phyloP scores from a whole-genome alignment of 2,797 vertebrate species.

The Rhinogobio ventralis region DNA sequence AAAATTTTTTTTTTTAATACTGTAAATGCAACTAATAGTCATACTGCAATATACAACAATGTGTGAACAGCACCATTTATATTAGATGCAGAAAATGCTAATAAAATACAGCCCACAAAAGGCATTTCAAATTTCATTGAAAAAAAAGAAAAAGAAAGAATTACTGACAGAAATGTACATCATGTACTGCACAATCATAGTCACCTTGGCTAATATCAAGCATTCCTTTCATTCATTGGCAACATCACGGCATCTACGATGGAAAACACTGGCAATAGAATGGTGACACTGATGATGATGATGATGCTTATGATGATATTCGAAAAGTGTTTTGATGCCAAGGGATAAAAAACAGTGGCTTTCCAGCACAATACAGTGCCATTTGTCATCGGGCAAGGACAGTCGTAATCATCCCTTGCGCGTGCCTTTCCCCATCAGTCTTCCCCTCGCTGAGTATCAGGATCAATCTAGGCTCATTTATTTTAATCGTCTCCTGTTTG shows the following conservation, averaged over 20 bases:
- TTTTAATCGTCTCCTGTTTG: slow-evolving; percentile 84
- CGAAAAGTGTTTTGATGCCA: slow-evolving; percentile 76
- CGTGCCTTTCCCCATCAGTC: slow-evolving; percentile 81
- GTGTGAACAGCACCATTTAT: background rate
- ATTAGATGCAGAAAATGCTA: background rate
- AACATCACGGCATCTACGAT: slow-evolving; percentile 50
- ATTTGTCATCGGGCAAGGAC: slow-evolving; percentile 85
- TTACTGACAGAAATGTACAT: background rate
- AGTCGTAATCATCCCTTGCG: slow-evolving; percentile 82
- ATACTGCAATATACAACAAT: background rate
- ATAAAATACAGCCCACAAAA: background rate
- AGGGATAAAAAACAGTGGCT: slow-evolving; percentile 80
- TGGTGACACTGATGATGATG: slow-evolving; percentile 62
- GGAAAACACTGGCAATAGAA: slow-evolving; percentile 52
- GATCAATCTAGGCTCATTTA: slow-evolving; percentile 85
- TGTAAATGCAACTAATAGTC: background rate
- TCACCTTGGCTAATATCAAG: slow-evolving; percentile 34
- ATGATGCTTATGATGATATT: slow-evolving; percentile 68
- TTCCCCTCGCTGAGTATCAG: slow-evolving; percentile 78
- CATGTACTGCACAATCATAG: background rate
- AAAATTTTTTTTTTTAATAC: background rate
- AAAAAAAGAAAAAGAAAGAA: background rate
- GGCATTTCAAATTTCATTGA: background rate
- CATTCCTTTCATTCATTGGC: slow-evolving; percentile 27
- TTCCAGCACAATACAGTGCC: slow-evolving; percentile 73